Conservation (phyloP, 2,797 vertebrate genomes). For the Gila robusta region DNA sequence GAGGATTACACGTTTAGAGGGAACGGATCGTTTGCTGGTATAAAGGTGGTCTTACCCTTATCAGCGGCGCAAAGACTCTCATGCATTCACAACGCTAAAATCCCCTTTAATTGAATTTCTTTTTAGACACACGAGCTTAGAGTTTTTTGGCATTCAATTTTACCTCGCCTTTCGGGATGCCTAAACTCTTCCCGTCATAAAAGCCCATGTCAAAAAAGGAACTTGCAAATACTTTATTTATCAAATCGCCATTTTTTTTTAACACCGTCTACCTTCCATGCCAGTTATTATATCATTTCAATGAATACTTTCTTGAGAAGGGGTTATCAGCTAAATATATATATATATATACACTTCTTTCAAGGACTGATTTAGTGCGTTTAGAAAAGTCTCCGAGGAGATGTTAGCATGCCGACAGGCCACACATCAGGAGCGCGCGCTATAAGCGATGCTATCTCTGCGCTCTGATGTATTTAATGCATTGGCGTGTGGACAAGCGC, state of each 20-base stretch:
- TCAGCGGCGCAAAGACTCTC: conserved; percentile 91
- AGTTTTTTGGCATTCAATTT: conserved; percentile 97
- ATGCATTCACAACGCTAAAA: conserved; percentile 99
- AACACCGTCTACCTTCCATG: conserved; percentile 68
- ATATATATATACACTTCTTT: conserved; percentile 79
- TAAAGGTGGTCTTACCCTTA: conserved; percentile 92
- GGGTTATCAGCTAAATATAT: conserved; percentile 74
- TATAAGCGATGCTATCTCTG: conserved; percentile 66
- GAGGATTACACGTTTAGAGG: conserved; percentile 97
- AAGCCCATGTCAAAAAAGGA: conserved; percentile 87
- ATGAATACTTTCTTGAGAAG: conserved; percentile 83
- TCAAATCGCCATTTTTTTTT: conserved; percentile 73
- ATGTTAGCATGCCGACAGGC: conserved; percentile 57
- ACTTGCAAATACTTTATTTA: conserved; percentile 91
- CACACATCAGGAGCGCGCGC: conserved; percentile 62
- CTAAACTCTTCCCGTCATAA: conserved; percentile 91
- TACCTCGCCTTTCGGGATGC: conserved; percentile 85
- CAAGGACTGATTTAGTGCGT: conserved; percentile 83
- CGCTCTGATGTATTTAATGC: conserved; percentile 66
- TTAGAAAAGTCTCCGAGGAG: conserved; percentile 72
- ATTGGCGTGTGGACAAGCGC: conserved; percentile 58
- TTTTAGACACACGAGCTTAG: conserved; percentile 95
- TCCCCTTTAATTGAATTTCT: conserved; percentile 99
- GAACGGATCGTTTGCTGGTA: conserved; percentile 90
- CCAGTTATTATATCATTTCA: conserved; percentile 87